These are phyloP conservation scores for Heliconius eleuchia DNA, from an alignment of 1,140 invertebrate species.

Conservation along the genomic window DNA sequence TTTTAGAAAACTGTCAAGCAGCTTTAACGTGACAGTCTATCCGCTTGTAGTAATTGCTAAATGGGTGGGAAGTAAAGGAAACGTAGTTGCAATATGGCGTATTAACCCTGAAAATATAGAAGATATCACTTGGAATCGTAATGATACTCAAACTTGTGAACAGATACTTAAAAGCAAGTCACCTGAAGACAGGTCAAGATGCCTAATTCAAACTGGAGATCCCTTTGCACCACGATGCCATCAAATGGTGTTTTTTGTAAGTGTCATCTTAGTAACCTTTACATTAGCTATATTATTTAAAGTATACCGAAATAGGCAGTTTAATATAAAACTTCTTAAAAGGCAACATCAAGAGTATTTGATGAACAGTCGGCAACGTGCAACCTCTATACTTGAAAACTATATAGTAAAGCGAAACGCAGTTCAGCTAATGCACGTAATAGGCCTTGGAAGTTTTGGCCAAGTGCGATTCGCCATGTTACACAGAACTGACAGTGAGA, in stretches of 20 bases:
- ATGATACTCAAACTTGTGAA: conserved; percentile 3
- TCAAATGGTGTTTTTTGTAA: conserved; percentile 29
- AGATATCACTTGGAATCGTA: conserved; percentile 1
- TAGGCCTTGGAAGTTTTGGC: conserved; percentile 90
- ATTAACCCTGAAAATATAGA: conserved; percentile 4
- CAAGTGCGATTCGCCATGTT: conserved; percentile 46
- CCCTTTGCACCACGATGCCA: conserved; percentile 43
- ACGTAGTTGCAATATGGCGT: conserved; percentile 27
- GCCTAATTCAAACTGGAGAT: conserved; percentile 27
- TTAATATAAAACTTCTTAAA: neutral
- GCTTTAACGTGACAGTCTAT: neutral
- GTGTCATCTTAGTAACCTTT: neutral
- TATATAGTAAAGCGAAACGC: conserved; percentile 81
- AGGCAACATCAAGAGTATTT: conserved; percentile 13
- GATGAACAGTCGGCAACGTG: conserved; percentile 83
- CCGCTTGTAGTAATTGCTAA: conserved; percentile 20
- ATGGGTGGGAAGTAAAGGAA: conserved; percentile 28
- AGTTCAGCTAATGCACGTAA: conserved; percentile 85
- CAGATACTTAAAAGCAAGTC: conserved; percentile 6
- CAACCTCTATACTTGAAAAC: conserved; percentile 94
- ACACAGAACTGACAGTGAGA: conserved; percentile 27
- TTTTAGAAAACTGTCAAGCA: neutral
- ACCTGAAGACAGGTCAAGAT: conserved; percentile 29
- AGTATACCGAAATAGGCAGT: neutral
- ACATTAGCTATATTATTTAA: neutral